These are phyloP conservation scores for Setipinna tenuifilis DNA, from an alignment of 2,797 vertebrate genomes.

Conservation along the genomic window DNA sequence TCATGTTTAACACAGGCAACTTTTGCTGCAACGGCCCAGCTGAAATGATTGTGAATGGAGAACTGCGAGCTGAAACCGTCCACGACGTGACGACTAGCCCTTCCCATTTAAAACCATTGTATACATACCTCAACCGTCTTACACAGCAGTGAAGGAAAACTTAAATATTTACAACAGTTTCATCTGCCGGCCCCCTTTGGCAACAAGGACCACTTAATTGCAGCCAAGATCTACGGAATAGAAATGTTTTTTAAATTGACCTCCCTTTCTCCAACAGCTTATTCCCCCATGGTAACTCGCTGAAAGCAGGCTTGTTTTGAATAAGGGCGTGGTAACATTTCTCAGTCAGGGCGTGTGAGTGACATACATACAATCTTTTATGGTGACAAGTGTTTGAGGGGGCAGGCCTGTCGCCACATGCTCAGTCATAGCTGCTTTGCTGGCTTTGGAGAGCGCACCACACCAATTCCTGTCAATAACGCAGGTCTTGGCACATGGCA, in stretches of 20 bases:
- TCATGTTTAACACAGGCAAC: slow-evolving; percentile 38
- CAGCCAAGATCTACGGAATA: background rate
- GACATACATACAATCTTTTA: slow-evolving; percentile 11
- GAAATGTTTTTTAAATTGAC: background rate
- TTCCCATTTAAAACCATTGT: background rate
- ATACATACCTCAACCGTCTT: background rate
- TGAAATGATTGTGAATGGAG: slow-evolving; percentile 54
- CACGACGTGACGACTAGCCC: slow-evolving; percentile 42
- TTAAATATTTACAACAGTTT: background rate
- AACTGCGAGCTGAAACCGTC: slow-evolving; percentile 39
- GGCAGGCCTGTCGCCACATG: slow-evolving; percentile 7
- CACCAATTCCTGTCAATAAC: background rate
- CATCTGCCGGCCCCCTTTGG: background rate
- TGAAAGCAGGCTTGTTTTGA: slow-evolving; percentile 10
- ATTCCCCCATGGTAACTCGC: background rate
- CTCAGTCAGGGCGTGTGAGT: slow-evolving; percentile 19
- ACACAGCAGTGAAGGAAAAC: background rate
- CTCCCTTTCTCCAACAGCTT: background rate
- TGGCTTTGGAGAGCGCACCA: background rate
- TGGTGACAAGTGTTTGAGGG: background rate
- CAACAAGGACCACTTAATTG: background rate
- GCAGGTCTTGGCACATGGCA: background rate
- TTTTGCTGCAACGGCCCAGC: slow-evolving; percentile 53
- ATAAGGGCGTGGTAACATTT: slow-evolving; percentile 20
- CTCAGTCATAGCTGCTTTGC: background rate